A percentile compares a stretch with the other conserved stretches of the same genome.
phyloP scores from a whole-genome alignment of 2,113 vertebrate species.

The Mixornis gularis region DNA sequence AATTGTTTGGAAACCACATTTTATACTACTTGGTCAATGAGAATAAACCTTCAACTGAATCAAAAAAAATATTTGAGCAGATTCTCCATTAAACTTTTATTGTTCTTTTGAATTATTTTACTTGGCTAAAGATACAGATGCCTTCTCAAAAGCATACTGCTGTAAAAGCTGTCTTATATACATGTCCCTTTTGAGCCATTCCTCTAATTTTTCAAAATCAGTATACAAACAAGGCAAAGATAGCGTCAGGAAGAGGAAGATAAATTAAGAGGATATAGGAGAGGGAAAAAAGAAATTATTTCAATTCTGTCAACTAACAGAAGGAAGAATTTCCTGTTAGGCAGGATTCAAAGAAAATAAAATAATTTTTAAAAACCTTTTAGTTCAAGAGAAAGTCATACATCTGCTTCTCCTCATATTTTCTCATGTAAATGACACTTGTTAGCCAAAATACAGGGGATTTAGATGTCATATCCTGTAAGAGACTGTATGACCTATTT shows the following conservation, averaged over 20 bases:
- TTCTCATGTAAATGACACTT: background rate
- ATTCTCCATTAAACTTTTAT: background rate
- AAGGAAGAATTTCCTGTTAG: background rate
- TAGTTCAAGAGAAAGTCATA: background rate
- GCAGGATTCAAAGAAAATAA: background rate
- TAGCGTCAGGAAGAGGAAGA: background rate
- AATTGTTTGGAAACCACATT: background rate
- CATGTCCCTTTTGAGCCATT: background rate
- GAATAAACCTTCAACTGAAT: background rate
- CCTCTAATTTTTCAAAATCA: background rate
- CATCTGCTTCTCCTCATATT: background rate
- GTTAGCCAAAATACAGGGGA: background rate
- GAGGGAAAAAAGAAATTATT: rapidly evolving
- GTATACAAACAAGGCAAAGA: background rate
- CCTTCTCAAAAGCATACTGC: background rate
- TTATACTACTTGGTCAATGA: background rate
- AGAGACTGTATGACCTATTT: background rate
- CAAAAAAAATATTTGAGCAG: background rate
- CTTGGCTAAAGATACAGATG: background rate
- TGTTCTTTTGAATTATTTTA: background rate
- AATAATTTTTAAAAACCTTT: background rate
- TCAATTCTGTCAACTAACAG: background rate
- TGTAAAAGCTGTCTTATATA: background rate
- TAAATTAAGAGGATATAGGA: background rate
- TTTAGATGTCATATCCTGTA: background rate